phyloP scores from a whole-genome alignment of 1,140 invertebrate genomes.

The Sogatella furcifera region DNA sequence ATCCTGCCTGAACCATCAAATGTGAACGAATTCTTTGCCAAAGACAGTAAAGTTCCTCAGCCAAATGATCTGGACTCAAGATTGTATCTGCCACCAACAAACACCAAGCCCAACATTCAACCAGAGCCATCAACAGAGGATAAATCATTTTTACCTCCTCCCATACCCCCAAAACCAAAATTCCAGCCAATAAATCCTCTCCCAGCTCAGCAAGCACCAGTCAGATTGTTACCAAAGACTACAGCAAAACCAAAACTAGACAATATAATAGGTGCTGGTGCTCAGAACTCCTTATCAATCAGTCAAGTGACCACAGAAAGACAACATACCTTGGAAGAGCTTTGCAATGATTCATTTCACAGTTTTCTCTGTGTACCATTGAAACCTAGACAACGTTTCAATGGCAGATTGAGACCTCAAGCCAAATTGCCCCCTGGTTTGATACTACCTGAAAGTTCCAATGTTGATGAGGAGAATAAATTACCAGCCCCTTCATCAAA shows the following conservation, averaged over 20 bases:
- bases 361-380: slow-evolving; percentile 18
- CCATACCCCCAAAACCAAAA: too few relatives aligned
- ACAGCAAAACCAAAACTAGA: neutral
- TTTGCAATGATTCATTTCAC: slow-evolving; percentile 18
- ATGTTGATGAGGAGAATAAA: neutral
- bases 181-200: too few relatives aligned
- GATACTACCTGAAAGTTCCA: neutral
- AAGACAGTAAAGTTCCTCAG: too few relatives aligned
- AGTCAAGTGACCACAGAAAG: neutral
- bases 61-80: too few relatives aligned
- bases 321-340: slow-evolving; percentile 12
- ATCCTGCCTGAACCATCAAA: too few relatives aligned
- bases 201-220: too few relatives aligned
- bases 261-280: neutral
- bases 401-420: slow-evolving; percentile 13
- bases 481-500: neutral
- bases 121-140: too few relatives aligned
- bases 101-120: too few relatives aligned
- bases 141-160: too few relatives aligned
- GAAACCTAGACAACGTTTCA: slow-evolving; percentile 9
- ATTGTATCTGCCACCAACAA: too few relatives aligned
- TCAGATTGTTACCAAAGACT: too few relatives aligned
- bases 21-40: too few relatives aligned
- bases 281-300: neutral
- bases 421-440: slow-evolving; percentile 11